A percentile compares a stretch with the other conserved stretches of the same genome.
Conservation (phyloP, 1,140 invertebrate species). For the Aphelenchoides besseyi region DNA sequence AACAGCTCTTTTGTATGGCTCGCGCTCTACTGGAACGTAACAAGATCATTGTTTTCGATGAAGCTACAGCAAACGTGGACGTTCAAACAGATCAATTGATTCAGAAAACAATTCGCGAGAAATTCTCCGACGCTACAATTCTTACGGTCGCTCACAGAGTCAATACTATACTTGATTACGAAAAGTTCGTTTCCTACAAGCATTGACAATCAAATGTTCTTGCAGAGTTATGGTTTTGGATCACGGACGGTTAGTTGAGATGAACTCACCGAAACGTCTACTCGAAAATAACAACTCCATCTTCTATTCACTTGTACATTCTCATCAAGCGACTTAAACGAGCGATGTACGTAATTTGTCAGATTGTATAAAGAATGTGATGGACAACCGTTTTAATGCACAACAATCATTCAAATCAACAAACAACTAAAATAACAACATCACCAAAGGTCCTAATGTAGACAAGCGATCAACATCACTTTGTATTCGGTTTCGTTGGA, state of each 20-base stretch:
- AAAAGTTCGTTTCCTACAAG: constrained; percentile 45
- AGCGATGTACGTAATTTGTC: no score
- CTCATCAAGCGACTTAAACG: neutral
- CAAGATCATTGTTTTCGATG: constrained; percentile 76
- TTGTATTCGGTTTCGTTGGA: neutral
- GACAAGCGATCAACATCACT: neutral
- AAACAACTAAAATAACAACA: neutral
- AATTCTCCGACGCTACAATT: constrained; percentile 65
- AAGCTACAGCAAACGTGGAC: constrained; percentile 85
- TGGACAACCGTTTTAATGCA: no score
- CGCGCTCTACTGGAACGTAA: constrained; percentile 60
- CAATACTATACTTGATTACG: constrained; percentile 66
- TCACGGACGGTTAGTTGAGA: constrained; percentile 74
- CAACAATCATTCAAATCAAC: neutral
- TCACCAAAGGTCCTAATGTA: neutral
- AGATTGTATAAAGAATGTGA: no score
- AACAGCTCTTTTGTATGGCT: constrained; percentile 65
- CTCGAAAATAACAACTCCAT: constrained; percentile 65
- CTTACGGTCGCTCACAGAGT: constrained; percentile 68
- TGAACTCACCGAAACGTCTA: constrained; percentile 71
- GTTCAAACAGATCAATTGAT: constrained; percentile 65
- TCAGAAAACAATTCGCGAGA: constrained; percentile 62
- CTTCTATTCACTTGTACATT: constrained; percentile 40
- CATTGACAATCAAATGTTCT: neutral
- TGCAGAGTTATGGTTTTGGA: constrained; percentile 70